Evolutionary conservation across 2,888 invertebrate species (phyloP), one percentile per base, ranked within the genome.

Genomic region (Fragum fragum): DNA sequence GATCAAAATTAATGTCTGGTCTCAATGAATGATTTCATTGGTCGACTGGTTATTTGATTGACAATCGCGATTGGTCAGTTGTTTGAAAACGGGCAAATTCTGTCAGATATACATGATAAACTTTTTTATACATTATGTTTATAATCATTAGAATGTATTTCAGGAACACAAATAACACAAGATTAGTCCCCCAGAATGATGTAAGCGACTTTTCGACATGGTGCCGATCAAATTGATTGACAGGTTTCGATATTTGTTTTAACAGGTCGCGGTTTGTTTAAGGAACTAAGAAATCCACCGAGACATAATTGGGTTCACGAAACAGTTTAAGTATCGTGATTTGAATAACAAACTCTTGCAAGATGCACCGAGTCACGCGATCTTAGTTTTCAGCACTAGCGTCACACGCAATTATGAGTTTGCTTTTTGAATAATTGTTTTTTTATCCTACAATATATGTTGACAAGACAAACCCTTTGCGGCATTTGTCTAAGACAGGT

Each of bases 331-430:
- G 57, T 26, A 57, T 21, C 57, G 57, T 57, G 57, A 57, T 57
- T 57, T 57, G 26, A 57, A 57, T 57, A 57, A 57, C 57, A 57
- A 57, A 57, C 57, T 57, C 26, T 26, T 57, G 57, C 57, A 57
- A 23, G 57, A 57, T 57, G 57, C 57, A 57, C 26, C 7, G 1
- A 21, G 57, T 57, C 57, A 57, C 57, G 57, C 57, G 26, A 57
- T 21, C 23, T 57, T 26, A 6, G 57, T 14, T 57, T 57, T 26
- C 57, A 21, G 23, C 57, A 23, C 21, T 9, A 23, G 11, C 23
- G 21, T 57, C 21, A 14, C 57, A 57, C 57, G 57, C 57, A 26
- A 57, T 21, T 21, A 26, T 26, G 57, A 57, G 5, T 23, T 57
- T 57, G 57, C 47, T 47, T 9, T 47, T 47, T 47, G 47, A 47